Conservation (phyloP, 64 coral and sea anemone genomes). For the Stichodactyla mertensii region DNA sequence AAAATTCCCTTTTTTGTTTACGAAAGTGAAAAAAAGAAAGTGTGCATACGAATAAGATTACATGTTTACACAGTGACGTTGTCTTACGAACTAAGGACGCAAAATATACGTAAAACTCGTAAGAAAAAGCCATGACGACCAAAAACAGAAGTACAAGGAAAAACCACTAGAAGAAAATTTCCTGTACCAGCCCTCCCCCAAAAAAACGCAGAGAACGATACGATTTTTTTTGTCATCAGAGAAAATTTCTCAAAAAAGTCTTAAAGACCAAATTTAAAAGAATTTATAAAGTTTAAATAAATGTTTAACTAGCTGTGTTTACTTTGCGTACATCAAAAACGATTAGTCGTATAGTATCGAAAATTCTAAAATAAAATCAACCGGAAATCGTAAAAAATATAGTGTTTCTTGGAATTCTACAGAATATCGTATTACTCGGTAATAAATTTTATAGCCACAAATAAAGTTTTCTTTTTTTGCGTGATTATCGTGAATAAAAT, state of each 20-base stretch:
- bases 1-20: not conserved
- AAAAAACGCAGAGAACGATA: not conserved
- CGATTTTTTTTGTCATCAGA: not conserved
- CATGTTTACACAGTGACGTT: not conserved
- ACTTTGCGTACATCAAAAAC: not conserved
- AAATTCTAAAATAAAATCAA: not conserved
- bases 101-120: not conserved
- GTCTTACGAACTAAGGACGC: not conserved
- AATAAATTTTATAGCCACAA: no score
- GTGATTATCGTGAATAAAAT: not conserved
- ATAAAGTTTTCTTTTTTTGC: not conserved
- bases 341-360: not conserved
- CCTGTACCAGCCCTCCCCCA: not conserved
- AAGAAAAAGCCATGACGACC: not conserved
- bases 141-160: not conserved
- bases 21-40: not conserved
- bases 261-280: not conserved
- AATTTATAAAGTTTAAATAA: not conserved
- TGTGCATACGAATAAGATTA: not conserved
- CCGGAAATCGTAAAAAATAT: not conserved
- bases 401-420: no score
- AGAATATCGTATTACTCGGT: no score
- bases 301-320: constrained; percentile 2
- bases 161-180: not conserved
- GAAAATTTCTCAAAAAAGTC: not conserved